Evolutionary conservation across 64 coral and sea anemone genomes (phyloP).

Genomic region (Pachyseris speciosa): DNA sequence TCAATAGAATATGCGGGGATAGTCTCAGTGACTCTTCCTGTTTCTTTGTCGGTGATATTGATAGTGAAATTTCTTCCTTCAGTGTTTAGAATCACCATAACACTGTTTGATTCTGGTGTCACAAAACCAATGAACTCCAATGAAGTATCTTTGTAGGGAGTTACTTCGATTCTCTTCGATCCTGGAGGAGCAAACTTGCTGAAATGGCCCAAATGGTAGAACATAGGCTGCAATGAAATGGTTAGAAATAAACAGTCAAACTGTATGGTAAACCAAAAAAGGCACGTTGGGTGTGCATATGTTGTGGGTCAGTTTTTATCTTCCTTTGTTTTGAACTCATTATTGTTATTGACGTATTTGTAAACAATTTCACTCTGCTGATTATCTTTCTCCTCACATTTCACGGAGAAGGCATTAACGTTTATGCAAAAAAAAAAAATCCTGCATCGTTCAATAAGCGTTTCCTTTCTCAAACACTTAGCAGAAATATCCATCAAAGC

Average conservation of each 20-base stretch:
- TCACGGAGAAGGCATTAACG: too few species aligned
- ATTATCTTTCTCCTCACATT: too few species aligned
- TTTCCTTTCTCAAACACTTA: too few species aligned
- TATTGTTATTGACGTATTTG: too few species aligned
- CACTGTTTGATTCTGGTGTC: slow-evolving; percentile 39
- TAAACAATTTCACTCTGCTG: too few species aligned
- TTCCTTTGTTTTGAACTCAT: too few species aligned
- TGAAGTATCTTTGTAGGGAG: not conserved
- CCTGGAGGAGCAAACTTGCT: slow-evolving; percentile 81
- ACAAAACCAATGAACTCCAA: slow-evolving; percentile 81
- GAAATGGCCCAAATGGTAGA: slow-evolving; percentile 81
- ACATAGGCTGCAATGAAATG: slow-evolving; percentile 80
- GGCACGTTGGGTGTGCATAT: too few species aligned
- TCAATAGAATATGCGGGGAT: slow-evolving; percentile 71
- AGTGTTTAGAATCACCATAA: slow-evolving; percentile 60
- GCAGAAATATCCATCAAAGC: too few species aligned
- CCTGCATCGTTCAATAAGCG: too few species aligned
- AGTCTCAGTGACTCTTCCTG: slow-evolving; percentile 42
- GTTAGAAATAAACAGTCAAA: not conserved
- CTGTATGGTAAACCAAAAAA: not conserved
- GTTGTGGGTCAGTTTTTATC: too few species aligned
- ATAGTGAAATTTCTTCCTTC: slow-evolving; percentile 21
- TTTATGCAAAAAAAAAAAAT: too few species aligned
- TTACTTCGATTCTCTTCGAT: slow-evolving; percentile 62
- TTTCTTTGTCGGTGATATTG: slow-evolving; percentile 7